These are phyloP conservation scores for Vollenhovia emeryi DNA, from an alignment of 1,140 invertebrate species.

Conservation along the genomic window DNA sequence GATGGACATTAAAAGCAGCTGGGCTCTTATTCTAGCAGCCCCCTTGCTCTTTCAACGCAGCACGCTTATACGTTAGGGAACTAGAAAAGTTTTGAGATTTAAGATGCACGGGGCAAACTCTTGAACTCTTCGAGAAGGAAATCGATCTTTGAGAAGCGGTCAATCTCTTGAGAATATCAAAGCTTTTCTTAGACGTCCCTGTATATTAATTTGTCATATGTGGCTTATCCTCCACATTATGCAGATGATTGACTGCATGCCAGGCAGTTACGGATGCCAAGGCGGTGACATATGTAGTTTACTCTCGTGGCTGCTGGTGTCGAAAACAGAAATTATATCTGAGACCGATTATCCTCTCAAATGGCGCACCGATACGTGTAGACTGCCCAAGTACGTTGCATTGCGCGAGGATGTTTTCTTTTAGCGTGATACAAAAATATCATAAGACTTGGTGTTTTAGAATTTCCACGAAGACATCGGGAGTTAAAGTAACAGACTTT, in stretches of 20 bases:
- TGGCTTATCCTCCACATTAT: neutral
- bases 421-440: slow-evolving; percentile 1
- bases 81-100: slow-evolving; percentile 17
- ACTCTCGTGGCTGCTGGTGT: slow-evolving; percentile 89
- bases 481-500: slow-evolving; percentile 80
- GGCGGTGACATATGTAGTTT: slow-evolving; percentile 93
- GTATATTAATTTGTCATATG: neutral
- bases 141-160: neutral
- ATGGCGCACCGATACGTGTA: slow-evolving; percentile 87
- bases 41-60: neutral
- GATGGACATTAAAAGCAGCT: neutral
- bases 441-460: slow-evolving; percentile 64
- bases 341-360: slow-evolving; percentile 90
- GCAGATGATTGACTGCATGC: slow-evolving; percentile 93
- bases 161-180: neutral
- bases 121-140: neutral
- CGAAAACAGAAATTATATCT: slow-evolving; percentile 86
- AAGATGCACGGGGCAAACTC: neutral
- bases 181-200: neutral
- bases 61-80: neutral
- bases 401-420: slow-evolving; percentile 17
- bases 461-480: slow-evolving; percentile 63
- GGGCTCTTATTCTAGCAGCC: neutral
- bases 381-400: slow-evolving; percentile 82
- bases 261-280: slow-evolving; percentile 90